A percentile compares a stretch with the other conserved stretches of the same genome.
These are phyloP conservation scores for Romanomermis culicivorax DNA, from an alignment of 2,888 invertebrate species.

Conservation along the genomic window DNA sequence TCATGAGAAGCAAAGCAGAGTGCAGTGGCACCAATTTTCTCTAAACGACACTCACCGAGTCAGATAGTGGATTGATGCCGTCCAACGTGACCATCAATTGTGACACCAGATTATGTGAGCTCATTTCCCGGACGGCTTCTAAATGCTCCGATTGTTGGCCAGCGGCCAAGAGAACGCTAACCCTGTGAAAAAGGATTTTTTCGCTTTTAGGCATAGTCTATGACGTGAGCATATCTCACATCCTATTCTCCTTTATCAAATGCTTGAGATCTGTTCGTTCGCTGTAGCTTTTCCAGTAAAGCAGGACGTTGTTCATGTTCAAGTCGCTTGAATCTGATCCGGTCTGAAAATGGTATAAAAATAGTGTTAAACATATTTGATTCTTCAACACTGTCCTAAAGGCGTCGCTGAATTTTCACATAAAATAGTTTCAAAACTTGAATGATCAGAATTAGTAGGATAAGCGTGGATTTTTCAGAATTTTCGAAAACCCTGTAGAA, in stretches of 20 bases:
- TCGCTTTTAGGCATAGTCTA: neutral
- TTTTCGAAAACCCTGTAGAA: no score
- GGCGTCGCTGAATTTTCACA: no score
- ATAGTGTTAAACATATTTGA: no score
- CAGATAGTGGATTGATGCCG: neutral
- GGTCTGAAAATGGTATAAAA: no score
- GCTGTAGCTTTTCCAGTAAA: neutral
- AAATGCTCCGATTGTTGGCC: neutral
- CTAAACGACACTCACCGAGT: neutral
- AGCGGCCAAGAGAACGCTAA: neutral
- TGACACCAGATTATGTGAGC: neutral
- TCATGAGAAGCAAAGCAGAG: no score
- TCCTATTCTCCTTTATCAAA: neutral
- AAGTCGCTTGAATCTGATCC: no score
- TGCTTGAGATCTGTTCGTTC: neutral
- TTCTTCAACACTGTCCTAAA: no score
- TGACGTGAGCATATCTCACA: neutral
- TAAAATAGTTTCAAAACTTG: no score
- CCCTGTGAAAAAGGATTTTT: neutral
- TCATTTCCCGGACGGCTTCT: neutral
- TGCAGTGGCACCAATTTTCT: no score
- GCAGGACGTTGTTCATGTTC: neutral
- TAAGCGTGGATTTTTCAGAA: no score
- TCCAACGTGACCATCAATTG: neutral
- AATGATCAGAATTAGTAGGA: no score